Evolutionary conservation across 2,797 vertebrate species (phyloP).

Genomic region (Limosa lapponica): DNA sequence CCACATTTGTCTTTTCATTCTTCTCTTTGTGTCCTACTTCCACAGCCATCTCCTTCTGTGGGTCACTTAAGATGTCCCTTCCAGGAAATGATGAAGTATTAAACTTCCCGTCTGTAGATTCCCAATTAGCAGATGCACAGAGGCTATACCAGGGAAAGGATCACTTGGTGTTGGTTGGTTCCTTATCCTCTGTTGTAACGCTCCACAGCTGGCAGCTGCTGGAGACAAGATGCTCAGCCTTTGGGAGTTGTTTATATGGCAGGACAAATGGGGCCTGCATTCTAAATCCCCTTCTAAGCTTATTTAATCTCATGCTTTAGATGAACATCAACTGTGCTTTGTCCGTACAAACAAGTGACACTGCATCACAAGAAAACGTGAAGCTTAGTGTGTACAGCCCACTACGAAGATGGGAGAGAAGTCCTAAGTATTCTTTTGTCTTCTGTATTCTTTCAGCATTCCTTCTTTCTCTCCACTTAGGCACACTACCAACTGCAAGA

Average conservation of each 20-base stretch:
- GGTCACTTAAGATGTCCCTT: background rate
- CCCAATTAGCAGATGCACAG: background rate
- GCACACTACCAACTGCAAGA: background rate
- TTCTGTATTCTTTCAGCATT: background rate
- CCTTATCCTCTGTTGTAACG: background rate
- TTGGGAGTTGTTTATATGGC: background rate
- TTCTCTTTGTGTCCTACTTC: background rate
- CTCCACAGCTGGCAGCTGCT: background rate
- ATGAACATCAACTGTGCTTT: background rate
- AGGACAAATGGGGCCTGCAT: background rate
- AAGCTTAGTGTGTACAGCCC: background rate
- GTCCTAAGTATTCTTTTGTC: background rate
- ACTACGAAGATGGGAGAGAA: background rate
- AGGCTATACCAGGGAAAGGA: background rate
- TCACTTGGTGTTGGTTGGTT: background rate
- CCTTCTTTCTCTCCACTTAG: background rate
- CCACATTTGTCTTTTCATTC: background rate
- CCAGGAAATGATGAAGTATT: background rate
- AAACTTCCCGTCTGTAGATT: background rate
- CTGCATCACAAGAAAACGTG: background rate
- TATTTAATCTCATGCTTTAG: background rate
- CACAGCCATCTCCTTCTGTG: background rate
- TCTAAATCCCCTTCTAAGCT: background rate
- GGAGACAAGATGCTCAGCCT: background rate
- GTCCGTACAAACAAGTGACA: background rate